Percentiles rank a stretch among this genome's conserved stretches.
These are phyloP conservation scores for Falco columbarius DNA, from an alignment of 2,797 vertebrate species.

Conservation along the genomic window DNA sequence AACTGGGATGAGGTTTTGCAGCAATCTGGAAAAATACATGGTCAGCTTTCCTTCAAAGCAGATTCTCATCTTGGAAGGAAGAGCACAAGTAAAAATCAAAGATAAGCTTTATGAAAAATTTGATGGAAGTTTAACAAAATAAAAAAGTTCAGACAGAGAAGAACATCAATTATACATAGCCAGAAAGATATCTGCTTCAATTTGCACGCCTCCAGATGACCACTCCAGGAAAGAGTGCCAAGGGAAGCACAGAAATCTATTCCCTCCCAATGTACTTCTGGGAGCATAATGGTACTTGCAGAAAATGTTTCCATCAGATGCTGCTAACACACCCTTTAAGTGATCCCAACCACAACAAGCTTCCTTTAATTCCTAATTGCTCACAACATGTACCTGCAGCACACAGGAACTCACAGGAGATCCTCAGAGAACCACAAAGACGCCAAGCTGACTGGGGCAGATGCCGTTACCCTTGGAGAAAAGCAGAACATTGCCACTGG, in stretches of 20 bases:
- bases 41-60: neutral
- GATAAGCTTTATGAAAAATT: neutral
- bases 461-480: neutral
- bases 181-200: neutral
- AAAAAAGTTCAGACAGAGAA: neutral
- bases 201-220: neutral
- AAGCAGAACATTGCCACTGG: neutral
- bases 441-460: neutral
- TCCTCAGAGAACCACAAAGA: rapidly evolving
- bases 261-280: neutral
- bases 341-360: neutral
- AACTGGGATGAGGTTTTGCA: neutral
- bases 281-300: neutral
- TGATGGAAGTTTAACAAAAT: neutral
- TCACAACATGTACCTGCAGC: neutral
- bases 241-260: neutral
- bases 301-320: neutral
- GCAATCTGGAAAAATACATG: neutral
- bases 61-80: neutral
- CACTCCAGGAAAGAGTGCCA: neutral
- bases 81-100: neutral
- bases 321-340: neutral
- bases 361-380: neutral
- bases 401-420: neutral
- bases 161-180: neutral